These are phyloP conservation scores for Verasper variegatus DNA, from an alignment of 2,113 vertebrate species.

Conservation along the genomic window DNA sequence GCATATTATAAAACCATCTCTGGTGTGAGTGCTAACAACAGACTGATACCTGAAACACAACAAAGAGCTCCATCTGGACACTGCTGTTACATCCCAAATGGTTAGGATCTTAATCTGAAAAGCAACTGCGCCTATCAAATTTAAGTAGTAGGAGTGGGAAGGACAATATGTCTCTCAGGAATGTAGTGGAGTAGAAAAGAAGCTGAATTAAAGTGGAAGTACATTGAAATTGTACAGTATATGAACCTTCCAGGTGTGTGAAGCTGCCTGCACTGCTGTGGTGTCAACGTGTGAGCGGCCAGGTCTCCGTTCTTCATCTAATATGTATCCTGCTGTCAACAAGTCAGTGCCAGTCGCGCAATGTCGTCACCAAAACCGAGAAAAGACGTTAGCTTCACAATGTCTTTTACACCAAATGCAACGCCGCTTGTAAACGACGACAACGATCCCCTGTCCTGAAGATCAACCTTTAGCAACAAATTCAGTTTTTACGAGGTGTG, in stretches of 20 bases:
- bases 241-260: not conserved
- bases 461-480: conserved; percentile 22
- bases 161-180: not conserved
- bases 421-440: conserved; percentile 39
- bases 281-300: conserved; percentile 6
- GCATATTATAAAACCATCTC: not conserved
- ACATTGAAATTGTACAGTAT: not conserved
- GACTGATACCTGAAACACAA: not conserved
- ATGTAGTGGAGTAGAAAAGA: not conserved
- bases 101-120: not conserved
- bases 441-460: not conserved
- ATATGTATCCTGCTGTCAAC: conserved; percentile 6
- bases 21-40: not conserved
- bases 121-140: not conserved
- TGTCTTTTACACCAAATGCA: not conserved
- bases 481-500: conserved; percentile 54
- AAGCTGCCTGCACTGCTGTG: not conserved
- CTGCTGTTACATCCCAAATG: not conserved
- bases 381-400: conserved; percentile 3
- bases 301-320: conserved; percentile 14
- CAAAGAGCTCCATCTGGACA: not conserved
- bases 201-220: not conserved
- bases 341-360: not conserved
- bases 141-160: not conserved
- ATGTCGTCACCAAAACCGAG: not conserved